Evolutionary conservation across 2,797 vertebrate genomes (phyloP), one percentile per base, ranked within the genome.

Genomic region (Siniperca undulata): DNA sequence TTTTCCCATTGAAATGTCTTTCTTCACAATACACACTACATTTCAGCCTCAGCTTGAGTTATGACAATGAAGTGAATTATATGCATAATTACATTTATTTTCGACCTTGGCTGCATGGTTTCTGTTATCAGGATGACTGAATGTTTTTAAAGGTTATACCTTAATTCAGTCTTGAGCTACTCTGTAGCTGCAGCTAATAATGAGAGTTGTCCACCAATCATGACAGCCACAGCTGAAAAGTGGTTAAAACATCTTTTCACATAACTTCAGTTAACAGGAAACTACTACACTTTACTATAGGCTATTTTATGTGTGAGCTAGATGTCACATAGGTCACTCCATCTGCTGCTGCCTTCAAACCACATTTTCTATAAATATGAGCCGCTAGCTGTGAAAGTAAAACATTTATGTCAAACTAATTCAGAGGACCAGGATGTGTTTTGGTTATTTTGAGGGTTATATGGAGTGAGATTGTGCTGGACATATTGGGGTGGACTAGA

Each of bases 401-500:
- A 72, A 27, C 46, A 52, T 67, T 72, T 8, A 20, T 24, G 42
- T 77, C 42, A 67, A 64, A 48, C 20, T 42, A 19, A 62, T 59
- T 58, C 38, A 66, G 27, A 80, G 2, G 22, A 68, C 0, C 0
- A 58, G 2, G 55, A 42, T 61, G 62, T 7, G 3, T 38, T 75
- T 67, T 22, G 20, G 53, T 52, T 62, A 44, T 70, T 78, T 73
- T 66, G 8, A 52, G 20, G 53, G 64, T 62, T 52, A 20, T 6
- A 19, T 13, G 13, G 48, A 44, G 34, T 58, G 22, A 84, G 46
- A 84, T 5, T 16, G 20, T 5, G 11, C n/a, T 3, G 1, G 36
- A 50, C 30, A 74, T 62, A 56, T 48, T 64, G 24, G 7, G 64
- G 34, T 65, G 56, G 40, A 83, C 13, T 20, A 67, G 17, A 59